These are phyloP conservation scores for Neolamprologus longior DNA, from an alignment of 2,113 vertebrate species.

Conservation along the genomic window DNA sequence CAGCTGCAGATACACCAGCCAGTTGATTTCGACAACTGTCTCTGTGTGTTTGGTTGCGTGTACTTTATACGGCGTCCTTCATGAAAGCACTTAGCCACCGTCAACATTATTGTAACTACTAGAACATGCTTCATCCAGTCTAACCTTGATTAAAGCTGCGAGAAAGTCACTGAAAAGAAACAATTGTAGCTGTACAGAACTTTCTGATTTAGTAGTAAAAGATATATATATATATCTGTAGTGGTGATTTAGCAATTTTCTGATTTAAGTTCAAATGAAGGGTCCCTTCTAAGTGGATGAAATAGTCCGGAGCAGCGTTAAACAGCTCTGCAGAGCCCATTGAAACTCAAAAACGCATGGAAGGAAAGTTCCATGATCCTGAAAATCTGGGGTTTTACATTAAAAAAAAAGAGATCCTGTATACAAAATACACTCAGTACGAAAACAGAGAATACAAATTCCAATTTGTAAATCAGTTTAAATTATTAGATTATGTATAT, in stretches of 20 bases:
- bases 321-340: not conserved
- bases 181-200: not conserved
- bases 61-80: not conserved
- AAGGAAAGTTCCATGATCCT: not conserved
- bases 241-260: not conserved
- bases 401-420: not conserved
- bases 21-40: not conserved
- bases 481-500: slow-evolving; percentile 18
- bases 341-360: not conserved
- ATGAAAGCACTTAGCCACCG: not conserved
- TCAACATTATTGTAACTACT: not conserved
- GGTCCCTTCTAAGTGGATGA: not conserved
- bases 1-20: not conserved
- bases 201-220: not conserved
- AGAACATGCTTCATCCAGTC: not conserved
- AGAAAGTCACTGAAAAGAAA: not conserved
- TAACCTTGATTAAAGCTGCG: not conserved
- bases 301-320: not conserved
- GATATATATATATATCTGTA: not conserved
- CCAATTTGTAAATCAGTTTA: not conserved
- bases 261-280: not conserved
- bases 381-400: not conserved
- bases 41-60: not conserved
- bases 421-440: not conserved
- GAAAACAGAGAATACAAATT: not conserved